A percentile compares a stretch with the other conserved stretches of the same genome.
These are phyloP conservation scores for Leiothrix lutea DNA, from an alignment of 2,113 vertebrate species.

Conservation along the genomic window DNA sequence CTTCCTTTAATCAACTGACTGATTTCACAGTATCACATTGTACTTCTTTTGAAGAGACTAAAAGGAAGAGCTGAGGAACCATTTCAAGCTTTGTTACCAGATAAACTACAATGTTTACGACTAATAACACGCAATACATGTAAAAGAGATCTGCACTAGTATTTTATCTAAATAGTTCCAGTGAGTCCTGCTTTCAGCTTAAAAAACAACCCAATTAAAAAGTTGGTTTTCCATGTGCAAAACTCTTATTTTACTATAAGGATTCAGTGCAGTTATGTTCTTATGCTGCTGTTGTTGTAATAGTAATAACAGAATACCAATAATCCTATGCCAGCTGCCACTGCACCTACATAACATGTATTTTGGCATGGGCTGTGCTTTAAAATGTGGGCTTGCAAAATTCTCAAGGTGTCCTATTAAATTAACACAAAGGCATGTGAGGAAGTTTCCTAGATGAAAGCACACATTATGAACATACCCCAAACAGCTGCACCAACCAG, in stretches of 20 bases:
- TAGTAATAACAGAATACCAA: not conserved
- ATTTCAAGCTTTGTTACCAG: not conserved
- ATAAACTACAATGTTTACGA: not conserved
- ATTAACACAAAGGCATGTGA: not conserved
- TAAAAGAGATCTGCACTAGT: not conserved
- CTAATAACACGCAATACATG: not conserved
- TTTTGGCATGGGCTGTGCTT: not conserved
- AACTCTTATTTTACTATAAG: not conserved
- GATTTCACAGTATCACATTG: not conserved
- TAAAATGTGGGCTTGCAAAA: not conserved
- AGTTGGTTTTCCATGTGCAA: not conserved
- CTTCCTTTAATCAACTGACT: not conserved
- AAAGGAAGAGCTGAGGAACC: not conserved
- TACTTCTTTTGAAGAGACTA: not conserved
- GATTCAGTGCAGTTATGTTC: not conserved
- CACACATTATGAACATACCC: rapidly evolving
- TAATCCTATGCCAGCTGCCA: not conserved
- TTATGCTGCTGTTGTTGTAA: not conserved
- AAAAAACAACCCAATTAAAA: not conserved
- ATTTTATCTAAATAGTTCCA: not conserved
- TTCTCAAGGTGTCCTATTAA: not conserved
- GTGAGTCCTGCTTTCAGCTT: not conserved
- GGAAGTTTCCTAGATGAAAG: not conserved
- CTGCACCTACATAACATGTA: rapidly evolving
- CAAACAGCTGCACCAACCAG: not conserved